Evolutionary conservation across 1,140 invertebrate genomes (phyloP).

Genomic region (Stegodyphus mimosarum): DNA sequence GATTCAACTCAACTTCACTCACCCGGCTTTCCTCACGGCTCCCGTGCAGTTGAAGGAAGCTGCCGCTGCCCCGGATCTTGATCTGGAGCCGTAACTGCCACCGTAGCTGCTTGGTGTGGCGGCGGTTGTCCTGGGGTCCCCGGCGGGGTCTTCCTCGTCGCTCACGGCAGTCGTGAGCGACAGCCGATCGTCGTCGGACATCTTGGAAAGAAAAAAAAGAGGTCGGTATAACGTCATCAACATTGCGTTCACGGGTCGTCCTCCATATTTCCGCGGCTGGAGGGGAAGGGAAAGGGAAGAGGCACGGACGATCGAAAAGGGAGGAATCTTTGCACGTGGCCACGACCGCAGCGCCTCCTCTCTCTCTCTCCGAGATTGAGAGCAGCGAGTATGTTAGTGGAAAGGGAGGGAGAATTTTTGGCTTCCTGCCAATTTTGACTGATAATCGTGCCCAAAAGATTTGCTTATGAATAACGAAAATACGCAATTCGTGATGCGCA

Average conservation of each 20-base stretch:
- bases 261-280: not conserved
- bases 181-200: conserved; percentile 96
- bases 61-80: conserved; percentile 79
- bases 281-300: not conserved
- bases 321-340: conserved; percentile 16
- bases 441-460: too few relatives aligned
- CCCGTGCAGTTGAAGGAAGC: conserved; percentile 97
- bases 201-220: conserved; percentile 72
- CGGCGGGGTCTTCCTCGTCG: conserved; percentile 85
- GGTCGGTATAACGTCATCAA: not conserved
- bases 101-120: conserved; percentile 80
- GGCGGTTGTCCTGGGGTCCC: conserved; percentile 12
- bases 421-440: not conserved
- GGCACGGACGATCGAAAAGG: conserved; percentile 6
- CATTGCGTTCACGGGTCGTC: not conserved
- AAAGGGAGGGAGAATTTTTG: not conserved
- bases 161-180: conserved; percentile 93
- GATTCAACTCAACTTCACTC: conserved; percentile 69
- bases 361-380: not conserved
- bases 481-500: too few relatives aligned
- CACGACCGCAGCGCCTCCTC: conserved; percentile 3
- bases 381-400: not conserved
- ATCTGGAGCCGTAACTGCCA: conserved; percentile 87
- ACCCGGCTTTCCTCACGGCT: conserved; percentile 97
- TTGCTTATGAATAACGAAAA: not conserved